These are phyloP conservation scores for Threskiornis aethiopicus DNA, from an alignment of 2,797 vertebrate genomes.

Conservation along the genomic window DNA sequence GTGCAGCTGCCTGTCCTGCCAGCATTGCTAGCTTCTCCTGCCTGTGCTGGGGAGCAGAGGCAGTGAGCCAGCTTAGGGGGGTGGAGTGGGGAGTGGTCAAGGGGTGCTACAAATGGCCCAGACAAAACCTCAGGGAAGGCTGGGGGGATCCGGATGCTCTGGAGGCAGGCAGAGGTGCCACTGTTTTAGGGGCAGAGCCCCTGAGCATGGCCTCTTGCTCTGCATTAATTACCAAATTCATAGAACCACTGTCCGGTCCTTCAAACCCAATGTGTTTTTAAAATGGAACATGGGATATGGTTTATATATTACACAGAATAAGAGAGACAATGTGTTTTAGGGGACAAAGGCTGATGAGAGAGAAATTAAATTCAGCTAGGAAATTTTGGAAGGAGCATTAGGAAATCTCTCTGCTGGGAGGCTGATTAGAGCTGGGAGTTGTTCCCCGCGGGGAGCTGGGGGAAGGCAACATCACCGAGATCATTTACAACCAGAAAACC, in stretches of 20 bases:
- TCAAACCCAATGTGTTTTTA: neutral
- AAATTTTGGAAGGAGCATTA: neutral
- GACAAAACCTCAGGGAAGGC: neutral
- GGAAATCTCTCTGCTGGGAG: neutral
- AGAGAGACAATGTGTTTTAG: neutral
- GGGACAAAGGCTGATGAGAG: neutral
- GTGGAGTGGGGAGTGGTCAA: neutral
- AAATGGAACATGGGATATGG: neutral
- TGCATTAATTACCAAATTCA: neutral
- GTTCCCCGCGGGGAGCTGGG: neutral
- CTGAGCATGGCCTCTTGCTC: neutral
- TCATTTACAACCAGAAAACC: neutral
- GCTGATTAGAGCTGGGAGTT: neutral
- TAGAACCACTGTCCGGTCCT: neutral
- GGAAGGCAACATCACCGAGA: neutral
- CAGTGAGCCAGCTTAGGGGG: neutral
- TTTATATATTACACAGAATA: neutral
- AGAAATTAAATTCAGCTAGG: neutral
- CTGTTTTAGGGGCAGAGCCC: neutral
- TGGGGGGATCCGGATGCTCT: neutral
- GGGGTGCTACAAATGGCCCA: neutral
- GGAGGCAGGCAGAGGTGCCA: neutral
- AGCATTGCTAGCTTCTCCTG: neutral
- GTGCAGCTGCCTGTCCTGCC: neutral
- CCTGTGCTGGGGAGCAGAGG: no score